Base-by-base conservation (phyloP, 2,888 invertebrate genomes). In the Macropis europaea region DNA sequence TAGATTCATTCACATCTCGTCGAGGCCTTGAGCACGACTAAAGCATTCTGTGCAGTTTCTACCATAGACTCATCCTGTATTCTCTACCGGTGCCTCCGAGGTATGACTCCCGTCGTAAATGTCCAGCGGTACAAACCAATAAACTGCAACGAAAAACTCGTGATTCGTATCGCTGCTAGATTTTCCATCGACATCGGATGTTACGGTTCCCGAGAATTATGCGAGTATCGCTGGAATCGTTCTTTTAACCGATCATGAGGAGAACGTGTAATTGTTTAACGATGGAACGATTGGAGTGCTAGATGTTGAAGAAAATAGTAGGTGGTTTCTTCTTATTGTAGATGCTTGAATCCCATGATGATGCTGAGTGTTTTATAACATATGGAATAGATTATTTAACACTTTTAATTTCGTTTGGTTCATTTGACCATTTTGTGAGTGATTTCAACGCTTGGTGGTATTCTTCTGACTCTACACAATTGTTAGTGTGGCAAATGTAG, bases 1-100 rank as follows among this genome's bases (percentile, higher is more conserved):
- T 86, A 86, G 85, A 88, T 86, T 88, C 87, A 88, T 88, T 88
- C 87, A 87, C 87, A 81, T 87, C 86, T 82, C 81, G 68, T 53
- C 72, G 72, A 83, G 86, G 77, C 87, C 87, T 87, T 88, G 86
- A 77, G 80, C 70, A 36, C 62, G 43, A 82, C 81, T 85, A 86
- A 86, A 85, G 73, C 75, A 79, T 82, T 76, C 77, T 79, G 73
- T 79, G 80, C 80, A 81, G 79, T 83, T 81, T 73, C 81, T 83
- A 76, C 81, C 67, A 68, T 73, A 75, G 73, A 62, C 74, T 64
- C 72, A 76, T 73, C 79, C 59, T 63, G 70, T 70, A 73, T 69
- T 77, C 69, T 45, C 69, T 45, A 48, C 54, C 59, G 42, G 36
- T 59, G 43, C 54, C 53, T 9, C 40, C 28, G 45, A 43, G 48